These are phyloP conservation scores for Melanchra persicariae DNA, from an alignment of 2,888 invertebrate species.

Conservation along the genomic window DNA sequence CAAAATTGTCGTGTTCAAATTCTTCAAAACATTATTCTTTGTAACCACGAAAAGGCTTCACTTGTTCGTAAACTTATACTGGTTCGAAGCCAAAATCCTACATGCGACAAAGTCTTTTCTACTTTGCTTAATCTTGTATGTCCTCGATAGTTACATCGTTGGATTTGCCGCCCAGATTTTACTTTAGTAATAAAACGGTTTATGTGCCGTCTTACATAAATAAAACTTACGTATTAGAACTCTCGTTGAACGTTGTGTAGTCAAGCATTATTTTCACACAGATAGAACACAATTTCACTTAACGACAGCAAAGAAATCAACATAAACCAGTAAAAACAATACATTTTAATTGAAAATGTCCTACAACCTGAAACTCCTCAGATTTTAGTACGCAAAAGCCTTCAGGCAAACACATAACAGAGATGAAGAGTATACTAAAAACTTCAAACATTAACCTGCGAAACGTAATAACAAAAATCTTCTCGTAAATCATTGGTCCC, in stretches of 20 bases:
- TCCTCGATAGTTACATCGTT: slow-evolving; percentile 35
- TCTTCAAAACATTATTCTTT: slow-evolving; percentile 16
- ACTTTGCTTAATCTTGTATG: slow-evolving; percentile 45
- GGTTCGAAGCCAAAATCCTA: slow-evolving; percentile 37
- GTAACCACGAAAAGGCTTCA: slow-evolving; percentile 3
- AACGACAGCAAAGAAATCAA: slow-evolving; percentile 10
- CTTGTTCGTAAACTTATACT: slow-evolving; percentile 29
- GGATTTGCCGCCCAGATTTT: slow-evolving; percentile 25
- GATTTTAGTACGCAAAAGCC: slow-evolving; percentile 47
- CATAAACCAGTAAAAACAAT: slow-evolving; percentile 18
- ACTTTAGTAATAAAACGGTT: slow-evolving; percentile 20
- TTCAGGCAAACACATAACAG: slow-evolving; percentile 48
- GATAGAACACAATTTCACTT: neutral
- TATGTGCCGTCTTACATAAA: slow-evolving; percentile 19
- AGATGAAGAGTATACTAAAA: slow-evolving; percentile 57
- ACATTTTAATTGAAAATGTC: slow-evolving; percentile 37
- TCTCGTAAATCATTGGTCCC: slow-evolving; percentile 64
- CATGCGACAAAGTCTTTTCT: slow-evolving; percentile 41
- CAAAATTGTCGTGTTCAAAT: neutral
- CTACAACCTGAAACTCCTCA: slow-evolving; percentile 14
- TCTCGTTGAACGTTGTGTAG: neutral
- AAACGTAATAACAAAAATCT: slow-evolving; percentile 61
- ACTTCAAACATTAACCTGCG: slow-evolving; percentile 52
- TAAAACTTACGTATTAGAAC: neutral
- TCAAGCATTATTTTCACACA: neutral